Evolutionary conservation across 2,113 vertebrate genomes (phyloP), one percentile per base, ranked within the genome.

Genomic region (Carlito syrichta): DNA sequence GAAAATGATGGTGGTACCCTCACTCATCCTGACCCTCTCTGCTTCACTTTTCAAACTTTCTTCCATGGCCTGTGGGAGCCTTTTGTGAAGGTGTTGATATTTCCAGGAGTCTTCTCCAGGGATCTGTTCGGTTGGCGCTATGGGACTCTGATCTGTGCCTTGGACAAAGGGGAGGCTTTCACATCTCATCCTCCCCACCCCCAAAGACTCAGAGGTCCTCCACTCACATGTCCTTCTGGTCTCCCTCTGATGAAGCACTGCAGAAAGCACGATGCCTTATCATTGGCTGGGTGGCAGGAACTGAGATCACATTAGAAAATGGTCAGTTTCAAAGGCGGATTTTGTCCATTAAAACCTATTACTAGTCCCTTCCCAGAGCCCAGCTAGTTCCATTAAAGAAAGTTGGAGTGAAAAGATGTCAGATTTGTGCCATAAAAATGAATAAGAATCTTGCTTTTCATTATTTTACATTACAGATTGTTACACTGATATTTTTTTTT

Each of bases 261-360:
- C 1, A 1, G 97, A 78, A 73, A 56, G 82, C 54, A 22, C 43
- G 73, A 88, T 60, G 76, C 32, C 17, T 11, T 4, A 3, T 50
- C 93, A 91, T 2, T 86, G 97, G 97, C 93, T 76, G 81, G 27
- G 14, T 93, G 98, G 97, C 96, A 97, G 86, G 89, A 90, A 16
- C 96, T 73, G 95, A 98, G 96, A 85, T 94, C 86, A 76, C 5
- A 12, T 81, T 96, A 94, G 92, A 94, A 97, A 97, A 96, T 97
- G 43, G 66, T 86, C 89, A 87, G 96, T 97, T 98, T 98, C 93
- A 86, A 9, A 85, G 96, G 96, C 91, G 97, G 97, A 95, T 68
- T 98, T 97, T 95, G 78, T 94, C 95, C 97, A 96, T 98, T 98
- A 97, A 43, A 98, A 93, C 92, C 98, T 97, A 96, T 98, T 97